Base-by-base conservation (phyloP, 2,888 invertebrate species). In the Piscicola geometra region DNA sequence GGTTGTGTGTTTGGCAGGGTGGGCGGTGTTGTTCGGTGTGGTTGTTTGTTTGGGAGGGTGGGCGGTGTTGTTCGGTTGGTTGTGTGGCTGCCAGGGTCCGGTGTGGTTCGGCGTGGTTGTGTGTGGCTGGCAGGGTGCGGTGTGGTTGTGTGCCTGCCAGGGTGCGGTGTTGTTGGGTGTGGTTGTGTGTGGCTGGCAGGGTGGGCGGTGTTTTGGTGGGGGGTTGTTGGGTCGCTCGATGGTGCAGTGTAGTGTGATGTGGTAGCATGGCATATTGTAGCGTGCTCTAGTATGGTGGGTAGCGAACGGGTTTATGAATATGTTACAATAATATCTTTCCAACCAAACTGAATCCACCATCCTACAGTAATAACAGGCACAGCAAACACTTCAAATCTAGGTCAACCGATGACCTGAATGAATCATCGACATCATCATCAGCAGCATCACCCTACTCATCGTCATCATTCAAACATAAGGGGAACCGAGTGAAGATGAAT, bases 351-450 rank as follows among this genome's bases (percentile, higher is more conserved):
- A n/a, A n/a, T n/a, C n/a, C n/a, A n/a, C n/a, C n/a, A n/a, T n/a
- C n/a, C 76, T 77, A 15, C 80, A 95, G 94, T 91, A 93, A 94
- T 86, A 94, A 95, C 84, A 91, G 93, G 82, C 93, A 94, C 84
- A 93, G 84, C 78, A 81, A 92, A 85, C 87, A 94, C 81, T 95
- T 93, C 87, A 89, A 94, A 79, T 93, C 94, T 76, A 94, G 94
- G 87, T 95, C 94, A n/a, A 73, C 35, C 21, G 56, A 36, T 60
- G 47, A 47, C 64, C 60, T 56, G 15, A 56, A 9, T 5, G 25
- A 56, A 56, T 25, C 60, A 25, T 56, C 60, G 5, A 5, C 41
- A 41, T 41, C 41, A 41, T 41, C 41, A 41, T 41, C 41, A 41
- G 15, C 41, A 5, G 5, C 41, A 41, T 56, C n/a, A 5, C n/a